A percentile compares a stretch with the other conserved stretches of the same genome.
These are phyloP conservation scores for Pachycephala philippinensis DNA, from an alignment of 2,113 vertebrate species.

Conservation along the genomic window DNA sequence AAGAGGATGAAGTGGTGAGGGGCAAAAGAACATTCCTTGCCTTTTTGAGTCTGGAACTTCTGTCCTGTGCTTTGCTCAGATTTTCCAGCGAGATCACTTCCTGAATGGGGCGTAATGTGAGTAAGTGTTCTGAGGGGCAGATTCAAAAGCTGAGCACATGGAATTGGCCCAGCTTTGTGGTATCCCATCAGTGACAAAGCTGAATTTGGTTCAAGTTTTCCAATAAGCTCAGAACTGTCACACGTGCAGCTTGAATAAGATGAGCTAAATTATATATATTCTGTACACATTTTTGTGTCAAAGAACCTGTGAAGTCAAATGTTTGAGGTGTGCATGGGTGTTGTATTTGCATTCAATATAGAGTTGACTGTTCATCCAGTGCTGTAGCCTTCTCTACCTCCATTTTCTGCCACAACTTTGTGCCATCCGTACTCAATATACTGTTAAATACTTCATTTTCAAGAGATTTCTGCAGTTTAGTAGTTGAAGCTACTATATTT, in stretches of 20 bases:
- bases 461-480: neutral
- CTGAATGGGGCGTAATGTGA: neutral
- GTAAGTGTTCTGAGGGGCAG: constrained; percentile 3
- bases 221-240: neutral
- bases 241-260: neutral
- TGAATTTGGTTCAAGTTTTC: neutral
- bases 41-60: constrained; percentile 33
- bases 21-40: neutral
- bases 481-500: neutral
- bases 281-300: neutral
- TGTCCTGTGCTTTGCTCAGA: constrained; percentile 25
- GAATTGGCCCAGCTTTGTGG: neutral
- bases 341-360: neutral
- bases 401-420: neutral
- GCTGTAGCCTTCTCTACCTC: neutral
- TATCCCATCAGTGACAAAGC: neutral
- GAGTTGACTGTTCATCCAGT: neutral
- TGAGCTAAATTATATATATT: neutral
- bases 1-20: neutral
- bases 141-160: neutral
- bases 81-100: constrained; percentile 58
- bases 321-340: neutral
- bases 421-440: neutral
- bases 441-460: neutral
- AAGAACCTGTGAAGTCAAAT: neutral